Percentiles rank a stretch among this genome's conserved stretches.
phyloP scores from a whole-genome alignment of 2,888 invertebrate species.

The Sarcophaga carnaria region DNA sequence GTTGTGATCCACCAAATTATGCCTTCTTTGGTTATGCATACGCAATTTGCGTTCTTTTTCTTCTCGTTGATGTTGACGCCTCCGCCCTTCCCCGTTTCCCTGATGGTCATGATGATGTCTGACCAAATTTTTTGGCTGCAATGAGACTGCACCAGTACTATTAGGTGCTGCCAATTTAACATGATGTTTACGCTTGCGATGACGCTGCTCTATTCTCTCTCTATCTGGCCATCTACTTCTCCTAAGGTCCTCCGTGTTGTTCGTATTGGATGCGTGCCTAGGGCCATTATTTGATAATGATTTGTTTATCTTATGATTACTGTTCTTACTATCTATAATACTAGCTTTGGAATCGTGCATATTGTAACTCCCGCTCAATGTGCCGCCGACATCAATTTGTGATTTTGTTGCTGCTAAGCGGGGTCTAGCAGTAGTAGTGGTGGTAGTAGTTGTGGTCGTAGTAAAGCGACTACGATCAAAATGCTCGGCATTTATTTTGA shows the following conservation, averaged over 20 bases:
- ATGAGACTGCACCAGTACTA: slow-evolving; percentile 66
- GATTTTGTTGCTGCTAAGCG: slow-evolving; percentile 6
- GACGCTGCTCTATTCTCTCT: slow-evolving; percentile 58
- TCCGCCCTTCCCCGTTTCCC: slow-evolving; percentile 69
- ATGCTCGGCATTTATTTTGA: slow-evolving; percentile 73
- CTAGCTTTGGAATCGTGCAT: slow-evolving; percentile 68
- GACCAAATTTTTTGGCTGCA: slow-evolving; percentile 77
- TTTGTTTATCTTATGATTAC: slow-evolving; percentile 55
- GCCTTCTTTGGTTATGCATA: slow-evolving; percentile 71
- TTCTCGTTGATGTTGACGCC: slow-evolving; percentile 73
- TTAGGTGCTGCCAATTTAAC: slow-evolving; percentile 59
- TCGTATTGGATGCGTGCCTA: neutral
- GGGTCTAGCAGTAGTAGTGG: slow-evolving; percentile 26
- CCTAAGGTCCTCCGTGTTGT: neutral
- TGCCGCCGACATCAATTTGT: slow-evolving; percentile 12
- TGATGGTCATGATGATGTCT: slow-evolving; percentile 77
- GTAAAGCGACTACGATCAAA: slow-evolving; percentile 70
- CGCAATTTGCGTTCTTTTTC: slow-evolving; percentile 73
- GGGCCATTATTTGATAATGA: slow-evolving; percentile 44
- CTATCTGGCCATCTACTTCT: slow-evolving; percentile 42
- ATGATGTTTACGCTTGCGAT: slow-evolving; percentile 70
- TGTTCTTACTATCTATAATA: slow-evolving; percentile 71
- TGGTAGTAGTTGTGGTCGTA: slow-evolving; percentile 60
- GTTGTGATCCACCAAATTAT: slow-evolving; percentile 11
- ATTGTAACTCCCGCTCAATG: slow-evolving; percentile 53